Evolutionary conservation across 2,797 vertebrate genomes (phyloP).

Genomic region (Acanthurus lineatus): DNA sequence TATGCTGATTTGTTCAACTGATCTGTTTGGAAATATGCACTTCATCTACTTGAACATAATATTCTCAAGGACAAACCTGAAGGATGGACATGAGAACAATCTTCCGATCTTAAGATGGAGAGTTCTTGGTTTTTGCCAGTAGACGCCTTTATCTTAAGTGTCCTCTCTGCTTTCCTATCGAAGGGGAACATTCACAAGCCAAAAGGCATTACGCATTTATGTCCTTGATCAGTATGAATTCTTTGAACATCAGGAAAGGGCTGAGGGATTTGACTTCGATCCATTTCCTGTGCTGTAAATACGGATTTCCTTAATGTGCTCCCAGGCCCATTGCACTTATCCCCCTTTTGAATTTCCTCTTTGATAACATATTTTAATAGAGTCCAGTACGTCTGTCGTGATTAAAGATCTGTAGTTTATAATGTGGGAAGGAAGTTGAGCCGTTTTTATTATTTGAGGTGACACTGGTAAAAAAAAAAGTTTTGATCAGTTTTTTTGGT

Average conservation of each 20-base stretch:
- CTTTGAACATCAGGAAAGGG: constrained; percentile 73
- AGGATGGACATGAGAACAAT: constrained; percentile 1
- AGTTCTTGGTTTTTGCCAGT: constrained; percentile 4
- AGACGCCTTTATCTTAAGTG: constrained; percentile 9
- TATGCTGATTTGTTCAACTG: neutral
- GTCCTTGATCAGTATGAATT: constrained; percentile 67
- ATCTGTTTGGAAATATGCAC: constrained; percentile 10
- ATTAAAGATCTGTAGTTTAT: constrained; percentile 16
- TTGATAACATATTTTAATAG: constrained; percentile 49
- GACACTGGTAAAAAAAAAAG: neutral
- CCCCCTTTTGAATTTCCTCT: constrained; percentile 52
- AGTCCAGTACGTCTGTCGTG: constrained; percentile 13
- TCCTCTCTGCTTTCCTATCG: constrained; percentile 22
- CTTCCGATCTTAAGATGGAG: constrained; percentile 26
- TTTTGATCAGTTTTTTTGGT: neutral
- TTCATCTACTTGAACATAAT: neutral
- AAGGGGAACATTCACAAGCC: constrained; percentile 40
- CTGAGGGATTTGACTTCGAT: constrained; percentile 61
- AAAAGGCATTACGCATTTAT: constrained; percentile 29
- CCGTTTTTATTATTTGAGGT: constrained; percentile 17
- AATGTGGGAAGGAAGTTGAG: constrained; percentile 17
- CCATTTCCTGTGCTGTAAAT: constrained; percentile 74
- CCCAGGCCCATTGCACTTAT: constrained; percentile 57
- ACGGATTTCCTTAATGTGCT: constrained; percentile 81
- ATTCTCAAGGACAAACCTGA: constrained; percentile 27